Conservation (phyloP, 2,113 vertebrate genomes). For the Apistogramma diplotaenia region DNA sequence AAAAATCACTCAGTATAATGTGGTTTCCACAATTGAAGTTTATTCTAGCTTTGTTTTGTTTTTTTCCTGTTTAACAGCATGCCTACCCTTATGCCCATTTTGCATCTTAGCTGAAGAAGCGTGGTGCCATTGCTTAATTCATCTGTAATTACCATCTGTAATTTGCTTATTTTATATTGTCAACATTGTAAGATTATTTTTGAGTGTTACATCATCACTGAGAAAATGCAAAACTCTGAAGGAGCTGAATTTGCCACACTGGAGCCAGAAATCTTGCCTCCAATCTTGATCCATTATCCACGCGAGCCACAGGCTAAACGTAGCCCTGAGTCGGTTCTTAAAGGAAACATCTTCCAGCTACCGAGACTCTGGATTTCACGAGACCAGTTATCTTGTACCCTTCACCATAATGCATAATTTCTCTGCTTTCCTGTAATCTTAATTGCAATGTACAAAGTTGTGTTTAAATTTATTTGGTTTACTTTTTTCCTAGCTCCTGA, state of each 20-base stretch:
- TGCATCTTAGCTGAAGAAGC: slow-evolving; percentile 60
- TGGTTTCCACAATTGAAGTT: slow-evolving; percentile 63
- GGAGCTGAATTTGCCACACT: slow-evolving; percentile 42
- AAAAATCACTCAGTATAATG: slow-evolving; percentile 46
- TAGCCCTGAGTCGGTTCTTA: background rate
- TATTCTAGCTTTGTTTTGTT: slow-evolving; percentile 28
- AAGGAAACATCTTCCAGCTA: slow-evolving; percentile 5
- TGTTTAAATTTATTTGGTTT: slow-evolving; percentile 71
- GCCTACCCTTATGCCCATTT: slow-evolving; percentile 41
- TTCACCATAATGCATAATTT: slow-evolving; percentile 37
- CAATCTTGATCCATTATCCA: slow-evolving; percentile 10
- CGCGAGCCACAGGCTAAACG: background rate
- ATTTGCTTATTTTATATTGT: slow-evolving; percentile 69
- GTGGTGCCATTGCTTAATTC: slow-evolving; percentile 53
- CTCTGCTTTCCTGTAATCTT: slow-evolving; percentile 37
- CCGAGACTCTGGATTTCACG: slow-evolving; percentile 30
- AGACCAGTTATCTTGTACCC: slow-evolving; percentile 31
- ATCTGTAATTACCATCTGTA: slow-evolving; percentile 70
- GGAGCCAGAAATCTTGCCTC: slow-evolving; percentile 33
- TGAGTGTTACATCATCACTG: slow-evolving; percentile 45
- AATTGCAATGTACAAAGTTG: slow-evolving; percentile 64
- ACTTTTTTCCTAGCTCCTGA: slow-evolving; percentile 70
- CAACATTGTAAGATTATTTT: slow-evolving; percentile 63
- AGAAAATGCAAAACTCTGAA: slow-evolving; percentile 49
- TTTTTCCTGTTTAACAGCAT: slow-evolving; percentile 53